Evolutionary conservation across 2,113 vertebrate genomes (phyloP).

Genomic region (Motacilla tschutschensis): DNA sequence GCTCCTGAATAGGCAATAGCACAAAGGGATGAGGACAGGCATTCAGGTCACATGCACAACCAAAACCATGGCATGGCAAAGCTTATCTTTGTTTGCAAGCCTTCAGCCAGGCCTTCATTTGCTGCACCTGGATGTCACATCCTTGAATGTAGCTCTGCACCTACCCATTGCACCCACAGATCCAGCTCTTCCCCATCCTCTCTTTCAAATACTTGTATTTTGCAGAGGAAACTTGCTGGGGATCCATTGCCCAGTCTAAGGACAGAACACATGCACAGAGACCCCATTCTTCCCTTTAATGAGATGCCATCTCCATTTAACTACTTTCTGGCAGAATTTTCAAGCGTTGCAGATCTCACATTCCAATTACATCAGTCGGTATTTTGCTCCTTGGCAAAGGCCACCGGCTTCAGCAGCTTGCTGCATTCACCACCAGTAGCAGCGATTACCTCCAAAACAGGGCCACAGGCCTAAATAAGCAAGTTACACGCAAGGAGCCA

Average conservation of each 20-base stretch:
- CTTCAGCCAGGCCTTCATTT: background rate
- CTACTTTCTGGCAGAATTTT: constrained; percentile 49
- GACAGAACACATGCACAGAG: constrained; percentile 25
- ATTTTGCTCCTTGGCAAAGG: constrained; percentile 50
- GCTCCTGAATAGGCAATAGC: constrained; percentile 22
- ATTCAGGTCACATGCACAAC: constrained; percentile 3
- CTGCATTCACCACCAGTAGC: constrained; percentile 43
- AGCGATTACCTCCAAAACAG: constrained; percentile 31
- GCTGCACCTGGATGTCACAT: background rate
- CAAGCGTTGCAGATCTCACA: constrained; percentile 48
- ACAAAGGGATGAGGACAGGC: constrained; percentile 40
- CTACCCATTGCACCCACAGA: background rate
- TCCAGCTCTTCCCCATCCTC: background rate
- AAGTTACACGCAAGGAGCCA: constrained; percentile 33
- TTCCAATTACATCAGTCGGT: constrained; percentile 52
- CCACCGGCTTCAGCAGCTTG: constrained; percentile 10
- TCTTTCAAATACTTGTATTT: background rate
- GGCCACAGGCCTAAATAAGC: constrained; percentile 58
- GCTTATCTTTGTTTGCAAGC: background rate
- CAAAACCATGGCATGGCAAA: background rate
- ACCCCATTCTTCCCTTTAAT: constrained; percentile 52
- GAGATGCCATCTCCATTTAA: constrained; percentile 56
- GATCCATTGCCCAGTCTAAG: background rate
- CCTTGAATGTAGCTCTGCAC: background rate
- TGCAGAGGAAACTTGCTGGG: background rate